phyloP scores from a whole-genome alignment of 2,888 invertebrate genomes.

The Molanna angustata region DNA sequence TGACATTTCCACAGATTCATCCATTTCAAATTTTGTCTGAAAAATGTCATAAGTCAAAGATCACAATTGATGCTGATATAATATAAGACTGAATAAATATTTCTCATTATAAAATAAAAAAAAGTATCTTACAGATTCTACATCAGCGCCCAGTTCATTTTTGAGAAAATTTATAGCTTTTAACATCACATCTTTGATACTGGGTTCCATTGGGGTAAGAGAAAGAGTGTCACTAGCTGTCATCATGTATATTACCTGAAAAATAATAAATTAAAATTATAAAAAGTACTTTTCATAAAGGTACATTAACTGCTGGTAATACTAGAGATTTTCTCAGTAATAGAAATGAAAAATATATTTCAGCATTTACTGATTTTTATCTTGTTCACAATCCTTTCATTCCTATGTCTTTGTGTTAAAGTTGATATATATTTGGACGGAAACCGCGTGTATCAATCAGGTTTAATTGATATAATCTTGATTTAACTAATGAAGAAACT shows the following conservation, averaged over 20 bases:
- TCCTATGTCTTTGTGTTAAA: too few relatives aligned
- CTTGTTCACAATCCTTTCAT: too few relatives aligned
- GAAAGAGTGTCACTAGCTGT: constrained; percentile 56
- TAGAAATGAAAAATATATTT: too few relatives aligned
- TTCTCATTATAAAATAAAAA: not conserved
- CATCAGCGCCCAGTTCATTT: constrained; percentile 45
- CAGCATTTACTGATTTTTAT: too few relatives aligned
- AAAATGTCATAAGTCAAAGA: not conserved
- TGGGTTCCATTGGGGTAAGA: constrained; percentile 49
- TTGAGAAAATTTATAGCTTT: constrained; percentile 53
- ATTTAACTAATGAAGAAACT: too few relatives aligned
- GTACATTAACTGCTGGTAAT: too few relatives aligned
- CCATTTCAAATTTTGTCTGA: constrained; percentile 38
- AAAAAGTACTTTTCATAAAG: too few relatives aligned
- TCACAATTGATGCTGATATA: not conserved
- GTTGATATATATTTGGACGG: too few relatives aligned
- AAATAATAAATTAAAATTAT: constrained; percentile 35
- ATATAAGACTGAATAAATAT: too few relatives aligned
- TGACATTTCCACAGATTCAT: constrained; percentile 52
- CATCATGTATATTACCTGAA: constrained; percentile 63
- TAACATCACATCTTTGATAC: constrained; percentile 52
- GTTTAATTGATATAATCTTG: too few relatives aligned
- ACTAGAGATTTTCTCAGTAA: too few relatives aligned
- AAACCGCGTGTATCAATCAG: too few relatives aligned
- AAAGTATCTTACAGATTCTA: constrained; percentile 40